phyloP scores from a whole-genome alignment of 1,140 invertebrate genomes.

The Coboldia fuscipes region DNA sequence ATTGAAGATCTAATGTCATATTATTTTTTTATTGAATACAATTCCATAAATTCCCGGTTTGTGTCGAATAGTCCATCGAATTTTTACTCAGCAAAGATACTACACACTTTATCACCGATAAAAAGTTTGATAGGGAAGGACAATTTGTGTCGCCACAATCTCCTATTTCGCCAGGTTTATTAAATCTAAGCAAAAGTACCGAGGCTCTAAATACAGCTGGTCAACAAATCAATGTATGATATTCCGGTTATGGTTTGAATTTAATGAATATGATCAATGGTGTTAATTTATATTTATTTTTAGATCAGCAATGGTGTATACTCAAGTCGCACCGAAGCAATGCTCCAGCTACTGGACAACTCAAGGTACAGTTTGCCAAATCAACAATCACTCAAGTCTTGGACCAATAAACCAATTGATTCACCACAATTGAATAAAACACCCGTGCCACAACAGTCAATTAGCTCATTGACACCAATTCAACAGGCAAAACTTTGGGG shows the following conservation, averaged over 20 bases:
- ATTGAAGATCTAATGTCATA: background rate
- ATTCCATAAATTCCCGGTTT: background rate
- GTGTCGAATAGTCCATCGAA: conserved; percentile 23
- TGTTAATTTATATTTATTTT: too few species aligned
- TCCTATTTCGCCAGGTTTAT: background rate
- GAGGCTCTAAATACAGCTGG: too few species aligned
- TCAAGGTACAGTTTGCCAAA: too few species aligned
- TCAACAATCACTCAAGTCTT: too few species aligned
- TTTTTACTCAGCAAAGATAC: conserved; percentile 32
- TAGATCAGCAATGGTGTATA: conserved; percentile 7
- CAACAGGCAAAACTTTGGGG: conserved; percentile 29
- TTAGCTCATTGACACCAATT: conserved; percentile 26
- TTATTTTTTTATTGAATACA: background rate
- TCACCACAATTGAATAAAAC: too few species aligned
- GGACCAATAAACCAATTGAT: too few species aligned
- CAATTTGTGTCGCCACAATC: conserved; percentile 6
- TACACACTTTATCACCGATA: conserved; percentile 31
- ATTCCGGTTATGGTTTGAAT: too few species aligned
- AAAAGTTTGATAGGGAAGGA: conserved; percentile 17
- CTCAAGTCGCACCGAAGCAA: conserved; percentile 38
- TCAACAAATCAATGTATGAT: too few species aligned
- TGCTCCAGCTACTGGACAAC: conserved; percentile 47
- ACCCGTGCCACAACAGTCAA: conserved; percentile 24
- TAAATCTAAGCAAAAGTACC: background rate
- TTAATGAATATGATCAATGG: too few species aligned